These are phyloP conservation scores for Zaprionus davidi DNA, from an alignment of 1,140 invertebrate species.

Conservation along the genomic window DNA sequence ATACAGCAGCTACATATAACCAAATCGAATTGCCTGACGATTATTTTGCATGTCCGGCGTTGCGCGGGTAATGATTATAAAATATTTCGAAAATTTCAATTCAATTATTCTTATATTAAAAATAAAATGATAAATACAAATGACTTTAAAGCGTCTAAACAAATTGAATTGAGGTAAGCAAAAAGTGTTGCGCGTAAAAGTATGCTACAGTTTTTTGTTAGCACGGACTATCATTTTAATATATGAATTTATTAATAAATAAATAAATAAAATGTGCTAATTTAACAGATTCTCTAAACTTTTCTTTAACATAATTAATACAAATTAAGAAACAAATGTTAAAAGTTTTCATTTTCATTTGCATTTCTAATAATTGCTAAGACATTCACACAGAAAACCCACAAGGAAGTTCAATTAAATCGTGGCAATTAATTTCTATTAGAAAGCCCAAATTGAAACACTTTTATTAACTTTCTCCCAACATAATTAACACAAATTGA, in stretches of 20 bases:
- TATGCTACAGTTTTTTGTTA: not conserved
- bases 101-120: too few species aligned
- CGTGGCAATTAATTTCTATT: not conserved
- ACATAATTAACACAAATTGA: not conserved
- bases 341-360: not conserved
- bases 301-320: not conserved
- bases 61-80: not conserved
- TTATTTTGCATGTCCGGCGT: constrained; percentile 4
- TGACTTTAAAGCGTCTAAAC: not conserved
- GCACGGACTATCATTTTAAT: not conserved
- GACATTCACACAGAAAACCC: not conserved
- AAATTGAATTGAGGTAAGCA: not conserved
- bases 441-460: not conserved
- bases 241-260: too few species aligned
- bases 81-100: too few species aligned
- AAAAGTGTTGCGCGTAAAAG: not conserved
- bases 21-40: constrained; percentile 15
- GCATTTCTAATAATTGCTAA: not conserved
- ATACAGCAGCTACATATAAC: constrained; percentile 26
- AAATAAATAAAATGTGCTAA: not conserved
- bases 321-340: not conserved
- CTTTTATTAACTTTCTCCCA: not conserved
- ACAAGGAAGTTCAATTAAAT: not conserved
- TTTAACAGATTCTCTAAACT: not conserved
- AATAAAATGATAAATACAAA: too few species aligned